Conservation (phyloP, 2,797 vertebrate species). For the Ctenopoma multispine region DNA sequence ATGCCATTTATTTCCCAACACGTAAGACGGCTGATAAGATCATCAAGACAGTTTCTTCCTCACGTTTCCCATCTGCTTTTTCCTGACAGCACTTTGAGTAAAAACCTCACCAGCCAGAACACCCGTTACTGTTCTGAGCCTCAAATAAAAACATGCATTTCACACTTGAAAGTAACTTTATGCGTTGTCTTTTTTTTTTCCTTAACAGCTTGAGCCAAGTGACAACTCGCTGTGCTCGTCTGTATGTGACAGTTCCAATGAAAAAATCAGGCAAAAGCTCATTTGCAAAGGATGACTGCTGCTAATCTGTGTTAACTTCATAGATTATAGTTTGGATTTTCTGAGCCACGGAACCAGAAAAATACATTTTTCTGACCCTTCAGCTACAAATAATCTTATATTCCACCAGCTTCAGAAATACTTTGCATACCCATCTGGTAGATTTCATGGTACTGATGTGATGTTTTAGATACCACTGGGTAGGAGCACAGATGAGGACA, state of each 20-base stretch:
- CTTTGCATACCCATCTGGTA: background rate
- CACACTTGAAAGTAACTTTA: conserved; percentile 20
- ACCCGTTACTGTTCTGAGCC: background rate
- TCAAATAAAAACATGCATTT: conserved; percentile 18
- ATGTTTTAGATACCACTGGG: background rate
- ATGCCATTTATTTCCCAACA: background rate
- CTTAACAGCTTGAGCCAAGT: background rate
- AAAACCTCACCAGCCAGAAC: background rate
- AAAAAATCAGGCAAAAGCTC: background rate
- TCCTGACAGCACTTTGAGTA: conserved; percentile 8
- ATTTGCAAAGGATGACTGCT: background rate
- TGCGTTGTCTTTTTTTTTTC: background rate
- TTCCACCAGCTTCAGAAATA: too few species aligned
- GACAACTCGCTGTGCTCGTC: background rate
- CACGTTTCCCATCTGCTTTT: background rate
- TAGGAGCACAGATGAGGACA: fast-evolving
- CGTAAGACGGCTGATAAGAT: background rate
- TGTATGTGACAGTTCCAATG: conserved; percentile 6
- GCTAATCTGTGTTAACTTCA: background rate
- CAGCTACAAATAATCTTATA: background rate
- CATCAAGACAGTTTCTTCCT: background rate
- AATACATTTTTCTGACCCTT: background rate
- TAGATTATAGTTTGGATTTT: background rate
- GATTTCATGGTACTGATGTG: background rate
- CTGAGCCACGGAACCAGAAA: background rate